Evolutionary conservation across 2,888 invertebrate genomes (phyloP).

Genomic region (Leptodirus hochenwartii): DNA sequence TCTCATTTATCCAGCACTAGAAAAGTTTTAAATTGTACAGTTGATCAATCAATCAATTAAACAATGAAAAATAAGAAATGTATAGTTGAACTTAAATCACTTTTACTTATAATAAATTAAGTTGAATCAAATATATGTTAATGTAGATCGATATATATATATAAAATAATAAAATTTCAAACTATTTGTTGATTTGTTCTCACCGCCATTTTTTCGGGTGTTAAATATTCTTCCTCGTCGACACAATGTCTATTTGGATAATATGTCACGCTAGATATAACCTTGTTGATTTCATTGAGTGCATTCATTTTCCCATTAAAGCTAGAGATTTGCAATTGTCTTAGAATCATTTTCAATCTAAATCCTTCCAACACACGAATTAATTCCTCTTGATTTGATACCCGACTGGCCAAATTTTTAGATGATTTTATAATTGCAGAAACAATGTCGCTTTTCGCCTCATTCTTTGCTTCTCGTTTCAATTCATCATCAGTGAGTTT

Average conservation of each 20-base stretch:
- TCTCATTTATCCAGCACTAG: conserved; percentile 89
- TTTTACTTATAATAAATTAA: not conserved
- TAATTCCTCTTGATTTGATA: conserved; percentile 68
- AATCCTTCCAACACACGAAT: conserved; percentile 74
- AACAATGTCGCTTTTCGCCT: conserved; percentile 90
- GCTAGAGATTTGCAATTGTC: conserved; percentile 83
- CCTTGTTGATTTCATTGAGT: conserved; percentile 94
- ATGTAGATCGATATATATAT: not conserved
- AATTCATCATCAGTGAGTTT: conserved; percentile 88
- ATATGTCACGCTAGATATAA: conserved; percentile 78
- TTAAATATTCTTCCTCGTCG: conserved; percentile 80
- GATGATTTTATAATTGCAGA: conserved; percentile 87
- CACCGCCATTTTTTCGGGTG: conserved; percentile 86
- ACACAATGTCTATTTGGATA: conserved; percentile 61
- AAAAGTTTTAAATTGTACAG: conserved; percentile 15
- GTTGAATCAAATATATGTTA: no score
- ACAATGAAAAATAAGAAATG: no score
- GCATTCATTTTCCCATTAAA: conserved; percentile 99
- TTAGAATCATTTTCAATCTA: conserved; percentile 85
- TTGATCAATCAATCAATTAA: not conserved
- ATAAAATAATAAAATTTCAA: not conserved
- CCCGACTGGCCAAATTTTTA: conserved; percentile 71
- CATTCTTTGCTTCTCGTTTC: conserved; percentile 88
- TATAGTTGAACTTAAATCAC: no score
- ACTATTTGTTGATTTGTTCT: conserved; percentile 21